phyloP scores from a whole-genome alignment of 2,797 vertebrate genomes.

The Lagodon rhomboides region DNA sequence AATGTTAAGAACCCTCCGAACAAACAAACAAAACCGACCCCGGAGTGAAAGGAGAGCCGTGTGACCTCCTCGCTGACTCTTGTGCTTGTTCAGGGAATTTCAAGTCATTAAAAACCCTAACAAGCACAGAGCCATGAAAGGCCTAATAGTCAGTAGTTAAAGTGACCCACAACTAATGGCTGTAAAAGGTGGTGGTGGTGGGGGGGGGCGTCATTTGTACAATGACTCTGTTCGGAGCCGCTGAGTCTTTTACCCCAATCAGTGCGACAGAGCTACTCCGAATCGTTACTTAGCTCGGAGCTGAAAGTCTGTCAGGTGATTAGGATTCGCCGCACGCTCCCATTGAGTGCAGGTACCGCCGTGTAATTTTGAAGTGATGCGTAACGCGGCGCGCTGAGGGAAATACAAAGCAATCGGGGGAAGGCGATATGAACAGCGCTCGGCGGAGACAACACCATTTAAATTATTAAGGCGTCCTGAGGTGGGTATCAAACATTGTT shows the following conservation, averaged over 20 bases:
- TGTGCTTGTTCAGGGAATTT: conserved; percentile 75
- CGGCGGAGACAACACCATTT: conserved; percentile 33
- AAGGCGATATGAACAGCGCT: conserved; percentile 48
- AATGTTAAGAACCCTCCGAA: conserved; percentile 61
- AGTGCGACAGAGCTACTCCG: conserved; percentile 55
- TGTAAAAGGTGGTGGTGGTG: conserved; percentile 23
- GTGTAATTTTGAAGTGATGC: conserved; percentile 61
- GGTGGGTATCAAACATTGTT: conserved; percentile 50
- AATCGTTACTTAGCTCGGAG: conserved; percentile 54
- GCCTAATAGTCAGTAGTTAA: conserved; percentile 58
- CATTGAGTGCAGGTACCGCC: conserved; percentile 34
- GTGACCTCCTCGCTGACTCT: conserved; percentile 62
- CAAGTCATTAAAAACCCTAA: conserved; percentile 73
- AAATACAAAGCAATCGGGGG: conserved; percentile 61
- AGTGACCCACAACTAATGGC: conserved; percentile 66
- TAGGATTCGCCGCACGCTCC: conserved; percentile 42
- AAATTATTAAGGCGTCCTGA: conserved; percentile 57
- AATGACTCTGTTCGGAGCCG: conserved; percentile 61
- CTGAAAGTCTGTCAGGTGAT: conserved; percentile 40
- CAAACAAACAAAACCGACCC: conserved; percentile 72
- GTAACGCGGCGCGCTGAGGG: conserved; percentile 39
- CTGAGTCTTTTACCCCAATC: conserved; percentile 52
- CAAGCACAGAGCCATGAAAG: conserved; percentile 63
- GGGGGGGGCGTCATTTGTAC: conserved; percentile 51
- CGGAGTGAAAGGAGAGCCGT: conserved; percentile 63